phyloP scores from a whole-genome alignment of 1,140 invertebrate species.

The Drosophila lini region DNA sequence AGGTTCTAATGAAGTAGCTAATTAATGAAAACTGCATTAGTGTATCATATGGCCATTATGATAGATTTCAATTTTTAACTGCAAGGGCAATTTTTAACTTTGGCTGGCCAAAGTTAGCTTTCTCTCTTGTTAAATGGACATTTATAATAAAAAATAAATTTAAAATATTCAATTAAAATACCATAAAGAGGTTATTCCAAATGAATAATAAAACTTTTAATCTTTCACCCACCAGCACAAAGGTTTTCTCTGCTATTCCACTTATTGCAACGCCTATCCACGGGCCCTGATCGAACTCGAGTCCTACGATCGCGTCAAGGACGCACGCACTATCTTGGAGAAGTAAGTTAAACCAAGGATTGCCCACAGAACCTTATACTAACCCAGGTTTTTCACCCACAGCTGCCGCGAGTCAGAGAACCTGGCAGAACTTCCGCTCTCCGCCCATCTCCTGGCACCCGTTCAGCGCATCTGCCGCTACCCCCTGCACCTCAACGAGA shows the following conservation, averaged over 20 bases:
- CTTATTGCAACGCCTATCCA: conserved; percentile 96
- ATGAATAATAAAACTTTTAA: no score
- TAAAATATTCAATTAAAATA: no score
- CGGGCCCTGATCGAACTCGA: conserved; percentile 83
- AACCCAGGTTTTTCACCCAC: background rate
- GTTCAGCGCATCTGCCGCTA: conserved; percentile 97
- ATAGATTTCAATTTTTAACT: no score
- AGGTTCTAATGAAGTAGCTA: no score
- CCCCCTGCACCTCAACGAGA: conserved; percentile 93
- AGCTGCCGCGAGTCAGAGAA: conserved; percentile 80
- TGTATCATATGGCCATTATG: no score
- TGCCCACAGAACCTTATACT: background rate
- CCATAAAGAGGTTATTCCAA: no score
- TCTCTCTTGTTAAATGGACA: no score
- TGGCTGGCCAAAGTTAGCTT: background rate
- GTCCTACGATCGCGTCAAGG: conserved; percentile 78
- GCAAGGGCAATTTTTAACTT: no score
- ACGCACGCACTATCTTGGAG: conserved; percentile 77
- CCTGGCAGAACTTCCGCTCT: conserved; percentile 91
- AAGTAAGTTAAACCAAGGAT: conserved; percentile 56
- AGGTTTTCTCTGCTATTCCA: conserved; percentile 94
- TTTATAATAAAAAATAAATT: no score
- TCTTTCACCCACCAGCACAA: conserved; percentile 86
- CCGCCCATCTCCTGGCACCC: conserved; percentile 94
- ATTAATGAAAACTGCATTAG: no score